Evolutionary conservation across 2,113 vertebrate genomes (phyloP), one percentile per base, ranked within the genome.

Genomic region (Pheucticus melanocephalus): DNA sequence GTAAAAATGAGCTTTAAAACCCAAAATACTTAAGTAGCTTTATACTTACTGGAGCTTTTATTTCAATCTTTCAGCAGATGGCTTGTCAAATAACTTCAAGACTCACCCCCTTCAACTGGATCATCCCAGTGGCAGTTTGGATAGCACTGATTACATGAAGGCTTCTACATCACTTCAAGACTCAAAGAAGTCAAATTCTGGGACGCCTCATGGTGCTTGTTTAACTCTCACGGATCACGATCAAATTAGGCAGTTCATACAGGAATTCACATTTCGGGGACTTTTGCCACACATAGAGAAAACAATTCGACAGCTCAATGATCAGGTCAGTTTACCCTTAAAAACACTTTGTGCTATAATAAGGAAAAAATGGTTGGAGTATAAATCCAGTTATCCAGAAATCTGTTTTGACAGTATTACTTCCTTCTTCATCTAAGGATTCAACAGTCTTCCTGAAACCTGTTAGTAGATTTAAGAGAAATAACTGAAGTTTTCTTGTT

Each of bases 281-380:
- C 98, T 99, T 95, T 89, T 99, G 89, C 99, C 99, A 8, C 99
- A 99, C 94, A 98, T 99, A 56, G 99, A 99, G 97, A 99, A 99
- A 97, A 99, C 99, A 92, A 99, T 99, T 94, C 96, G 99, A 27
- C 99, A 99, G 70, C 98, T 99, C 76, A 99, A 99, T 44, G 99
- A 99, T 97, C 99, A 99, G 99, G 99, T 99, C 95, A 88, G 95
- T 95, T 90, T 48, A 88, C 40, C 61, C 61, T 64, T 86, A 48
- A 63, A 66, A 85, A 12, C 9, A 9, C 13, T 50, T 69, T 1
- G 1, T 75, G 20, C 15, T 0, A 0, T 51, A 51, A 12, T 53
- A 65, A 72, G 11, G 6, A 45, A 66, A 64, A 64, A 89, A 6
- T 3, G n/a, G 9, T 59, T 65, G 27, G 11, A 8, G 1, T 71